phyloP scores from a whole-genome alignment of 2,888 invertebrate species.

The Callyntrura guangdongensis region DNA sequence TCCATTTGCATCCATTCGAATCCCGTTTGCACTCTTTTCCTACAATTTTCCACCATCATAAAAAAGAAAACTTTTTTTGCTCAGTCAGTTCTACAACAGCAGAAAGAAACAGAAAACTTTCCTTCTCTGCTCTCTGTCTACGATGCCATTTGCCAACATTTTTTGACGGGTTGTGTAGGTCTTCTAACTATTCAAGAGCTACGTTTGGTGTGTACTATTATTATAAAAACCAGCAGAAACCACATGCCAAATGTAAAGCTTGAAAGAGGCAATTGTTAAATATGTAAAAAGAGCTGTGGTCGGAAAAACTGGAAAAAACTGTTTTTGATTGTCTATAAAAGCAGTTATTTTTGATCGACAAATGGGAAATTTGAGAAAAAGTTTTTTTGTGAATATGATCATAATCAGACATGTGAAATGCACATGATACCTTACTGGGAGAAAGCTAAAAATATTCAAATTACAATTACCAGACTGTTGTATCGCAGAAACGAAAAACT shows the following conservation, averaged over 20 bases:
- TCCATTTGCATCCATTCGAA: background rate
- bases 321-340: conserved; percentile 13
- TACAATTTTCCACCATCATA: background rate
- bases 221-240: background rate
- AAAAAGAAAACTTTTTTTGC: conserved; percentile 7
- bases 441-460: conserved; percentile 17
- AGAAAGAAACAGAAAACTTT: conserved; percentile 18
- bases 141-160: conserved; percentile 24
- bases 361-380: background rate
- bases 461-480: background rate
- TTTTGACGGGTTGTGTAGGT: background rate
- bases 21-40: background rate
- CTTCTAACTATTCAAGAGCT: background rate
- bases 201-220: background rate
- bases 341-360: conserved; percentile 18
- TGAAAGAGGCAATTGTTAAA: background rate
- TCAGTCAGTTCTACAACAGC: background rate
- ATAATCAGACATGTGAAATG: conserved; percentile 10
- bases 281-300: conserved; percentile 9
- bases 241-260: background rate
- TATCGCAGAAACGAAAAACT: too few relatives aligned
- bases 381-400: background rate
- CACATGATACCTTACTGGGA: conserved; percentile 15
- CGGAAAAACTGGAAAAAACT: background rate
- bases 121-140: background rate